phyloP scores from a whole-genome alignment of 2,888 invertebrate genomes.

The Silvanus unidentatus region DNA sequence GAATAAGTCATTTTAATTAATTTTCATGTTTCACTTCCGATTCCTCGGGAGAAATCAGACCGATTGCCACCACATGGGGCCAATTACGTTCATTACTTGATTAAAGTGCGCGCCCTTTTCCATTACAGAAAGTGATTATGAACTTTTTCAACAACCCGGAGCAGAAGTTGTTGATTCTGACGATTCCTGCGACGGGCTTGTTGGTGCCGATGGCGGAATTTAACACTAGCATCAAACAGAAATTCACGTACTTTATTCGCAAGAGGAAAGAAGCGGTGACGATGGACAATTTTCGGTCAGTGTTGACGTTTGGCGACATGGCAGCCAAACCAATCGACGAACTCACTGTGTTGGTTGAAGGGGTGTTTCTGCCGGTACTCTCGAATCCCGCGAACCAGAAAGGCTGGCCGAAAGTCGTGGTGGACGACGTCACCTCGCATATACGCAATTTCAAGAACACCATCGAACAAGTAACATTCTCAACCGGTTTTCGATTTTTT shows the following conservation, averaged over 20 bases:
- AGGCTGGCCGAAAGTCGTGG: constrained; percentile 69
- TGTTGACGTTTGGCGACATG: constrained; percentile 65
- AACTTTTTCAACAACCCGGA: constrained; percentile 51
- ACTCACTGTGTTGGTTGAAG: constrained; percentile 61
- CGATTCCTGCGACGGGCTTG: constrained; percentile 56
- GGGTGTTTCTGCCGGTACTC: constrained; percentile 66
- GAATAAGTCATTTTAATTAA: background rate
- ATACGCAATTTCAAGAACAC: constrained; percentile 63
- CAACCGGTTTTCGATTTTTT: background rate
- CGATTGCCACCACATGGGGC: too few relatives aligned
- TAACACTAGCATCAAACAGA: constrained; percentile 56
- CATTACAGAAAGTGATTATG: constrained; percentile 49
- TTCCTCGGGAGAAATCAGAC: too few relatives aligned
- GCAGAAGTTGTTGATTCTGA: constrained; percentile 54
- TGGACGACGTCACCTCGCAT: constrained; percentile 65
- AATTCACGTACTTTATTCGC: constrained; percentile 74
- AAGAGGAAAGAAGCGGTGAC: constrained; percentile 57
- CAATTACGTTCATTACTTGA: too few relatives aligned
- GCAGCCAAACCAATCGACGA: constrained; percentile 53
- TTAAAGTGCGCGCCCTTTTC: background rate
- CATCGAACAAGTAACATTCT: constrained; percentile 54
- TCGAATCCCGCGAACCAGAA: constrained; percentile 64
- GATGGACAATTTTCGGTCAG: constrained; percentile 50
- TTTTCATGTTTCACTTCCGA: too few relatives aligned
- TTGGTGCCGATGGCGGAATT: constrained; percentile 62